Evolutionary conservation across 2,797 vertebrate species (phyloP).

Genomic region (Manis pentadactyla): DNA sequence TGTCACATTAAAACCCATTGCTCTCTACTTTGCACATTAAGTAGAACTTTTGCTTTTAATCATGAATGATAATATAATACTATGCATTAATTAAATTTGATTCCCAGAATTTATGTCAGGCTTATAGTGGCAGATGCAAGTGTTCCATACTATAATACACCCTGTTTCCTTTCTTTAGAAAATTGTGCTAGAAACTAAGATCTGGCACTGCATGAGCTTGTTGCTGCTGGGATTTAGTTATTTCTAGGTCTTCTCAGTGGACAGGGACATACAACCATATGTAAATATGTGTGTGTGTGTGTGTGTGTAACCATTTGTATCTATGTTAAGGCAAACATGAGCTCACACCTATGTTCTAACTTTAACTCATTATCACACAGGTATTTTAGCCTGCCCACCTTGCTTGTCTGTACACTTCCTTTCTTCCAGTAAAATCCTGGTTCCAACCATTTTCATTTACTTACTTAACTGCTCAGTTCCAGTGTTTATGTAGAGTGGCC

Average conservation of each 20-base stretch:
- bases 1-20: not conserved
- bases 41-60: not conserved
- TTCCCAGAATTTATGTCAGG: not conserved
- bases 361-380: not conserved
- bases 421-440: not conserved
- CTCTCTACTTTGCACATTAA: not conserved
- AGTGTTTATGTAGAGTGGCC: not conserved
- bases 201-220: too few species aligned
- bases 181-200: not conserved
- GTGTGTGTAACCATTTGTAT: not conserved
- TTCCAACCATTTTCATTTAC: too few species aligned
- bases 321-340: not conserved
- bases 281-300: not conserved
- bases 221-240: not conserved
- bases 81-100: not conserved
- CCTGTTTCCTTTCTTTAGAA: not conserved
- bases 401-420: too few species aligned
- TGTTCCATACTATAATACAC: not conserved
- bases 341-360: not conserved
- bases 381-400: not conserved
- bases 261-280: not conserved
- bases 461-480: not conserved
- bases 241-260: not conserved
- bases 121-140: not conserved
- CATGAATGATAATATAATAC: not conserved